phyloP scores from a whole-genome alignment of 2,113 vertebrate genomes.

The Catharus bicknelli region DNA sequence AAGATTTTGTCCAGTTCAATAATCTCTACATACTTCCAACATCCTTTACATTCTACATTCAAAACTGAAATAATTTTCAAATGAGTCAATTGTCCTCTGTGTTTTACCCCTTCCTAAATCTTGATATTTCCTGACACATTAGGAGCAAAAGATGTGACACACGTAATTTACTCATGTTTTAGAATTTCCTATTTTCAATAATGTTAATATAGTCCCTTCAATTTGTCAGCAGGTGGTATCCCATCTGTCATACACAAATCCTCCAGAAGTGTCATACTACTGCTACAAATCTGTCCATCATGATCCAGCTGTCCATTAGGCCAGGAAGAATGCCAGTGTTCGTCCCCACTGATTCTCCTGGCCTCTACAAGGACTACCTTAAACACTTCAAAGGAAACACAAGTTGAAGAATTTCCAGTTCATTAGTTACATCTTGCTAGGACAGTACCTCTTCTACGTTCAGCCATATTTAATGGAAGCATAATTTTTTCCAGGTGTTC shows the following conservation, averaged over 20 bases:
- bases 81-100: background rate
- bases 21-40: accelerated
- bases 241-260: background rate
- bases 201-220: background rate
- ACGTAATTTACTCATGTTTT: background rate
- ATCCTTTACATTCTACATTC: background rate
- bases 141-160: background rate
- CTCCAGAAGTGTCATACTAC: background rate
- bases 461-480: background rate
- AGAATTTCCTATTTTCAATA: background rate
- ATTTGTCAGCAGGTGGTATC: background rate
- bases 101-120: background rate
- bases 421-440: background rate
- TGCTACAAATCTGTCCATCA: background rate
- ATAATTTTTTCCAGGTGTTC: background rate
- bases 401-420: background rate
- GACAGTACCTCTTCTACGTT: background rate
- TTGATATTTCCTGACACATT: background rate
- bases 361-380: background rate
- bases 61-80: background rate
- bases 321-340: background rate
- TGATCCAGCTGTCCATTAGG: background rate
- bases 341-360: accelerated
- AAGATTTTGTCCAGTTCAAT: background rate
- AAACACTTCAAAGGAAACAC: background rate